Evolutionary conservation across 2,113 vertebrate species (phyloP), one percentile per base, ranked within the genome.

Genomic region (Leuciscus idus): DNA sequence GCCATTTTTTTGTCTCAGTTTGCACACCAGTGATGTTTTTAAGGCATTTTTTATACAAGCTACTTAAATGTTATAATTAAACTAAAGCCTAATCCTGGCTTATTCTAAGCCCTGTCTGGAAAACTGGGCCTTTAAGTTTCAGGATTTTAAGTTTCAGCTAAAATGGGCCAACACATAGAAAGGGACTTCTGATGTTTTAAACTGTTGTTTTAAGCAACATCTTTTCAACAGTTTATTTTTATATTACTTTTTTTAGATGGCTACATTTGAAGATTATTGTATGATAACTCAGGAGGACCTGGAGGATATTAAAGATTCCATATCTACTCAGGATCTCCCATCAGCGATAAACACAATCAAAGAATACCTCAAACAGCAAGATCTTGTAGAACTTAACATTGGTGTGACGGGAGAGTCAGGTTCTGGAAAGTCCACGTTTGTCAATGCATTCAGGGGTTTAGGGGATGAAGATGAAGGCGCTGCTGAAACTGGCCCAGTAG

Each of bases 361-460:
- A 66, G 59, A 88, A 4, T 88, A 90, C 39, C 83, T 90, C 64
- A 82, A 76, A 39, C 23, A 89, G 30, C 77, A 86, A 43, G 85
- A 91, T 12, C 23, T 39, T 13, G 81, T 88, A 39, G 82, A 84
- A 17, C 89, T 95, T 68, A 91, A 95, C 66, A 93, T 95, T 74
- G 94, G 93, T 0, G 80, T 96, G 80, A 94, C 92, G 0, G 95
- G 95, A 23, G 95, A 95, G 88, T 92, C 46, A 6, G 64, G 64
- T 8, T 68, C 64, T 33, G 74, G 74, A 36, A 68, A 68, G 30
- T 68, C 64, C 7, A 68, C 64, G 6, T 68, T 68, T 36, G 64
- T 68, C 15, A 68, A 68, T 68, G 64, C 64, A 3, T 76, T 76
- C 74, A 50, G 74, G 74, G 64, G 64, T 68, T 33, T 68, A 68